phyloP scores from a whole-genome alignment of 64 coral and sea anemone genomes.

The Montipora cactus region DNA sequence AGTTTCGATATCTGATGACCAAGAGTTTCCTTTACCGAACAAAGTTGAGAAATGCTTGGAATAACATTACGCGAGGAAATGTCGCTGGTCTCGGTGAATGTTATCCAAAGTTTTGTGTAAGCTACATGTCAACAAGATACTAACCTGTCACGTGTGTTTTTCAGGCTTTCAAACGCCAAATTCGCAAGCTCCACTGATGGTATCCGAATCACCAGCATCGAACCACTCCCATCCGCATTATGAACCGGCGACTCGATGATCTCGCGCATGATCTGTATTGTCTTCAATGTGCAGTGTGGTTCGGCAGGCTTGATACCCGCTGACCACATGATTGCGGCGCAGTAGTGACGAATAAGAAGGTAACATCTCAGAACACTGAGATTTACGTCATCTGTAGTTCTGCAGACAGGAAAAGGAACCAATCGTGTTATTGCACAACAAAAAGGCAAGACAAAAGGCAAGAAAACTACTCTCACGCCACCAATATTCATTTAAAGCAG shows the following conservation, averaged over 20 bases:
- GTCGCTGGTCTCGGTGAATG: too few relatives aligned
- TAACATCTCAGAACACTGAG: conserved; percentile 92
- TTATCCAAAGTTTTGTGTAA: too few relatives aligned
- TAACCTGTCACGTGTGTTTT: conserved; percentile 89
- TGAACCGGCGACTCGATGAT: conserved; percentile 93
- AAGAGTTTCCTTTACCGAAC: too few relatives aligned
- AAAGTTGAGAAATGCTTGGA: too few relatives aligned
- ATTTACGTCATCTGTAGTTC: conserved; percentile 92
- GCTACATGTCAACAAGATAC: background rate
- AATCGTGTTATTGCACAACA: background rate
- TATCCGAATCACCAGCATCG: conserved; percentile 94
- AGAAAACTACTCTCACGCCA: background rate
- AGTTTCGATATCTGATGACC: too few relatives aligned
- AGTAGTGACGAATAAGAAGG: conserved; percentile 94
- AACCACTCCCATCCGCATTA: conserved; percentile 93
- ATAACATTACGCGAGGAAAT: too few relatives aligned
- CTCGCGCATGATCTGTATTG: conserved; percentile 95
- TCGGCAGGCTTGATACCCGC: conserved; percentile 97
- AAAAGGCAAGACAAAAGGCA: background rate
- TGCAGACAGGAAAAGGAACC: background rate
- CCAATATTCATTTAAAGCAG: too few relatives aligned
- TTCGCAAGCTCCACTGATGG: conserved; percentile 85
- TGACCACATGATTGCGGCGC: conserved; percentile 99
- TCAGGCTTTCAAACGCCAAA: conserved; percentile 84
- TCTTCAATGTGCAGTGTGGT: conserved; percentile 98